These are phyloP conservation scores for Chiroxiphia lanceolata DNA, from an alignment of 2,797 vertebrate species.

Conservation along the genomic window DNA sequence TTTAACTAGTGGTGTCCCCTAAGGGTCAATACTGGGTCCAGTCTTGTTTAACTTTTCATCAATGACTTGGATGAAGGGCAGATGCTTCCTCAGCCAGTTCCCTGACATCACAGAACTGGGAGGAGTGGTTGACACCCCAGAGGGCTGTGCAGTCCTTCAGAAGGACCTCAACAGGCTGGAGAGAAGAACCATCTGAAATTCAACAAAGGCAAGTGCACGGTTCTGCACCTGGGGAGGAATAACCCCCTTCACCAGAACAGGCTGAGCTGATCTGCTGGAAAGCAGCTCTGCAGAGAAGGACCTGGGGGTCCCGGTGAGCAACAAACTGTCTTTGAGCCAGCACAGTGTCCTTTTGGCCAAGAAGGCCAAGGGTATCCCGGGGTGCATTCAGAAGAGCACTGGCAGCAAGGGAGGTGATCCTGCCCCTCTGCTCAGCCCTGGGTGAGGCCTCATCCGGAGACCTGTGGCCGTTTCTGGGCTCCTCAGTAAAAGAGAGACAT, in stretches of 20 bases:
- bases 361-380: neutral
- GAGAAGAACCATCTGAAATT: neutral
- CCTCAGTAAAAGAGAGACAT: neutral
- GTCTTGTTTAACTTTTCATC: neutral
- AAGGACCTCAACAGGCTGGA: rapidly evolving
- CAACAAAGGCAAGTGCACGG: neutral
- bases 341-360: neutral
- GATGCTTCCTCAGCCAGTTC: neutral
- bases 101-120: neutral
- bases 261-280: neutral
- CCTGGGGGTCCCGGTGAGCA: neutral
- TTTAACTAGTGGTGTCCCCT: neutral
- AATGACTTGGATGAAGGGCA: neutral
- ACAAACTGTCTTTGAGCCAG: neutral
- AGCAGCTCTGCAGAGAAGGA: neutral
- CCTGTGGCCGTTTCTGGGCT: neutral
- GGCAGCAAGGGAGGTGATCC: neutral
- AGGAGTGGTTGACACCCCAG: neutral
- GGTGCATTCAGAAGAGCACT: neutral
- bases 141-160: neutral
- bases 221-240: neutral
- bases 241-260: neutral
- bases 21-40: neutral
- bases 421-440: neutral
- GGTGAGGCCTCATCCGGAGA: neutral